Base-by-base conservation (phyloP, 2,888 invertebrate genomes). In the Eristalis tenax region DNA sequence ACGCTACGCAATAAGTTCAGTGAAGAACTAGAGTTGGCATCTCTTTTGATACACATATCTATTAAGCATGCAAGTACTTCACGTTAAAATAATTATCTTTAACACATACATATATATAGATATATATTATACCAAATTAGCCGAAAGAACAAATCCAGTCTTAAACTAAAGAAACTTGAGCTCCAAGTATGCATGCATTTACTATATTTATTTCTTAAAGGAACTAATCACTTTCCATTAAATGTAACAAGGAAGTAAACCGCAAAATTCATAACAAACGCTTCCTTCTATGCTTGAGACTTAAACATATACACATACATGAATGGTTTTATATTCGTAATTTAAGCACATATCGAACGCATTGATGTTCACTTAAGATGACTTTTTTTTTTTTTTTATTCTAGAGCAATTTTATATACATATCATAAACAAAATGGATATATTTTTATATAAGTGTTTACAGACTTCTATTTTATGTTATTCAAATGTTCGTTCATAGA, bases 21-120 rank as follows among this genome's bases (percentile, higher is more conserved):
- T 86, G 99, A 99, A 93, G 97, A 98, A 90, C 93, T 99, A 69
- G 99, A 99, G 93, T 94, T 99, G 75, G 96, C 98, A 0, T 96
- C 98, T 0, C 94, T 99, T 22, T 94, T 99, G 77, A 95, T 99
- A 61, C 96, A 98, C 92, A 94, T 97, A 73, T 95, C 95, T 89
- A 95, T 97, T 85, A 94, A 65, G 32, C 79, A 68, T 57, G 87
- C 79, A 40, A 73, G 76, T 23, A 56, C 83, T 10, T 32, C 79
- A 2, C 75, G 79, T 32, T 63, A 74, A 6, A 86, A 74, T 65
- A 78, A 61, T 66, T 66, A 18, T 63, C 69, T 57, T 70, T 11
- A 6, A 43, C 32, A 32, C 5, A 8, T 28, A 28, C 28, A 28
- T 28, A 4, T 28, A 28, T 28, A 26, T 26, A 26, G 2, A 26